Percentiles rank a stretch among this genome's conserved stretches.
Evolutionary conservation across 2,797 vertebrate genomes (phyloP).

Genomic region (Epinephelus coioides): DNA sequence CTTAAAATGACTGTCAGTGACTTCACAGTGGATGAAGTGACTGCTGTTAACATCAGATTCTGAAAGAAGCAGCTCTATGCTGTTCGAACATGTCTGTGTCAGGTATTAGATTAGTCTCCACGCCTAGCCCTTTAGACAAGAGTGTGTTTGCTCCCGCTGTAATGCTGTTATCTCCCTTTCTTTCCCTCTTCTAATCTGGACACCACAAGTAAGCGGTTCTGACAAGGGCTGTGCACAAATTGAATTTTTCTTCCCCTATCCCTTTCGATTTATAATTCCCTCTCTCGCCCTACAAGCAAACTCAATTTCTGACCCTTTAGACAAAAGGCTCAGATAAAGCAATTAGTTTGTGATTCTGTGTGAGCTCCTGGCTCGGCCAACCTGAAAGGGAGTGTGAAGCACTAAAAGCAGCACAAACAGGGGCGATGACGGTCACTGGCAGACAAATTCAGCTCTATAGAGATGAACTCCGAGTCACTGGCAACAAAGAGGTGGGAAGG

Average conservation of each 20-base stretch:
- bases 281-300: conserved; percentile 75
- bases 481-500: conserved; percentile 55
- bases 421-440: conserved; percentile 63
- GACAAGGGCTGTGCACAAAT: conserved; percentile 82
- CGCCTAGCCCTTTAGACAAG: conserved; percentile 70
- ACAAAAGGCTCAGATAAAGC: conserved; percentile 82
- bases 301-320: conserved; percentile 84
- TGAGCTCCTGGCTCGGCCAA: conserved; percentile 65
- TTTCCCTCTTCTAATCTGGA: conserved; percentile 73
- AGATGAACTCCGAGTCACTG: conserved; percentile 60
- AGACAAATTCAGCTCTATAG: conserved; percentile 53
- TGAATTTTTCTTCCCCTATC: conserved; percentile 75
- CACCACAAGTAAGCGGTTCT: conserved; percentile 79
- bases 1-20: conserved; percentile 9
- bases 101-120: conserved; percentile 72
- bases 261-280: conserved; percentile 82
- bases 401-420: conserved; percentile 66
- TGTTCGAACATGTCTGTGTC: conserved; percentile 58
- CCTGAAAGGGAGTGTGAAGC: conserved; percentile 60
- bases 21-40: conserved; percentile 24
- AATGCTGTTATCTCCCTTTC: conserved; percentile 74
- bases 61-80: conserved; percentile 42
- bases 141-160: conserved; percentile 73
- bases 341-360: conserved; percentile 79
- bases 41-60: conserved; percentile 61